phyloP scores from a whole-genome alignment of 2,797 vertebrate species.

The Sebastes matsubarae region DNA sequence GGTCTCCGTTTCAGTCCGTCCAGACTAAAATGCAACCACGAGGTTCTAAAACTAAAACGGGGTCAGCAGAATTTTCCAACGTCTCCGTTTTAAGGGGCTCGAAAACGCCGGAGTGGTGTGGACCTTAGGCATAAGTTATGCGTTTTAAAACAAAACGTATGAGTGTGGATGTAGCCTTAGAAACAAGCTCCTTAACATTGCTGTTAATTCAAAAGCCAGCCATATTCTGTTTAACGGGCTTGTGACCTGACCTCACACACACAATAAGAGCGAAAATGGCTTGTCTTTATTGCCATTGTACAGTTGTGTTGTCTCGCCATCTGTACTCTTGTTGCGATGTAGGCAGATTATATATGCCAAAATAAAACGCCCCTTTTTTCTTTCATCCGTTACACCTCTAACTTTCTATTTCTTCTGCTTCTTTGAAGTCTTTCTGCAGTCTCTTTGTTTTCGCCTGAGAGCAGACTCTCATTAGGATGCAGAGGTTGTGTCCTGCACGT shows the following conservation, averaged over 20 bases:
- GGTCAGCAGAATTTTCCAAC: too few relatives aligned
- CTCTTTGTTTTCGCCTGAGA: slow-evolving; percentile 6
- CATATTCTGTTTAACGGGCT: slow-evolving; percentile 15
- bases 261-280: neutral
- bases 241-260: slow-evolving; percentile 12
- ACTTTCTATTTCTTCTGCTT: neutral
- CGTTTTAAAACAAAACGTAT: too few relatives aligned
- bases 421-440: neutral
- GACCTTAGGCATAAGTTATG: too few relatives aligned
- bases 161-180: neutral
- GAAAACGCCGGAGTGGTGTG: too few relatives aligned
- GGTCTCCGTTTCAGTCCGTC: too few relatives aligned
- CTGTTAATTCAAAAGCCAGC: slow-evolving; percentile 31
- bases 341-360: neutral
- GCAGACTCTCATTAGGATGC: slow-evolving; percentile 38
- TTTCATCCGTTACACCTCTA: neutral
- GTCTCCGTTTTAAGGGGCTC: too few relatives aligned
- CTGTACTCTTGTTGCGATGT: slow-evolving; percentile 17
- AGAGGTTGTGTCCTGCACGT: slow-evolving; percentile 13
- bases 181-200: slow-evolving; percentile 4
- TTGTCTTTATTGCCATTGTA: slow-evolving; percentile 1
- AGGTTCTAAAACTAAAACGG: too few relatives aligned
- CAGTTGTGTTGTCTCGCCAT: slow-evolving; percentile 20
- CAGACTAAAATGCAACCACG: too few relatives aligned
- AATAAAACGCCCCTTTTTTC: neutral